Base-by-base conservation (phyloP, 2,113 vertebrate species). In the Clarias batrachus region DNA sequence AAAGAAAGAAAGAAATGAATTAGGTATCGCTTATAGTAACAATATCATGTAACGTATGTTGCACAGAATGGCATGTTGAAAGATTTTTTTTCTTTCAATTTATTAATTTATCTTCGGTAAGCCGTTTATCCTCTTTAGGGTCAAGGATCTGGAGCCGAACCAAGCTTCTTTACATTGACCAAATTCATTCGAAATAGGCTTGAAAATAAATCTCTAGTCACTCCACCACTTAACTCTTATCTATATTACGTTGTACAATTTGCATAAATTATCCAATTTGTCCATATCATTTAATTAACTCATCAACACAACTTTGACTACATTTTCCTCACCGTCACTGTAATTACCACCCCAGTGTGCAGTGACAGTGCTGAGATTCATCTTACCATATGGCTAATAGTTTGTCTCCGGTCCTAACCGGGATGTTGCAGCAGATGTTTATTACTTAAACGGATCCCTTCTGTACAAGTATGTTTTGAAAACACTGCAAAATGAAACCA, bases 211-310 rank as follows among this genome's bases (percentile, higher is more conserved):
- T 71, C 48, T 80, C 48, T 77, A n/a, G 74, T 82, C 63, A 90
- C 82, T 86, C 41, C 41, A 77, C 65, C 48, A 77, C 84, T 88
- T 87, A 79, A 30, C 19, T 62, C 57, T 74, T 78, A 48, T 87
- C 19, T 56, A 56, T 27, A 86, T 84, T 81, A 56, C 48, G 7
- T 48, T 48, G 48, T 48, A 48, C 21, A 48, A 89, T 81, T 81
- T 86, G 73, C 84, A 86, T 76, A 84, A 79, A 90, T 84, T 70
- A 87, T 63, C 60, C 77, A 63, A 88, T 82, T 88, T 90, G 85
- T 84, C 81, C 82, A 81, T 82, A 82, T 88, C 87, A 88, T 88
- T 88, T 87, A 68, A 90, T 90, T 78, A 86, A 88, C 77, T 82
- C 87, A 88, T 88, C 87, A 88, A 85, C 76, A 63, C 77, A 88